Conservation (phyloP, 2,888 invertebrate species). For the Cenopis cana region DNA sequence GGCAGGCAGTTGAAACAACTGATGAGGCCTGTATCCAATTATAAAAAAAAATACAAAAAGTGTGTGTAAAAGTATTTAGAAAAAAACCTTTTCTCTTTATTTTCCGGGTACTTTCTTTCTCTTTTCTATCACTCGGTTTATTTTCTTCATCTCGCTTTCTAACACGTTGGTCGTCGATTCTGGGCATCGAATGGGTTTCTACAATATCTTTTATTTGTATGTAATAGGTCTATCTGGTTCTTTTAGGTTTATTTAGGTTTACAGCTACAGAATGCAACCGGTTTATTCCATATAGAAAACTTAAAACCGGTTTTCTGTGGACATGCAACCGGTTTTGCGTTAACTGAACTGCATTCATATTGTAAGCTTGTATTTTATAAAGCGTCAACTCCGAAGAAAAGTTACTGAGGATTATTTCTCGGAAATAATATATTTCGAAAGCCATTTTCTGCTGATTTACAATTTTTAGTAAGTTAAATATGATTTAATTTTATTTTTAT, state of each 20-base stretch:
- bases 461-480: neutral
- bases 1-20: too few species aligned
- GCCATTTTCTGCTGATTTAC: neutral
- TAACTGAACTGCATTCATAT: neutral
- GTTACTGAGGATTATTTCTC: neutral
- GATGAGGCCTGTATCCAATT: too few species aligned
- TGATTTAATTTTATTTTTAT: neutral
- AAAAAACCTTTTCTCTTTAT: slow-evolving; percentile 3
- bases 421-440: neutral
- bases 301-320: neutral
- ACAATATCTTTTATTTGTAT: slow-evolving; percentile 8
- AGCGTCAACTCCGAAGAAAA: too few species aligned
- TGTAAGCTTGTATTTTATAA: neutral
- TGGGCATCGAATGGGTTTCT: slow-evolving; percentile 14
- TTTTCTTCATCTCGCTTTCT: slow-evolving; percentile 38
- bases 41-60: too few species aligned
- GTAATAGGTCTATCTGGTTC: slow-evolving; percentile 34
- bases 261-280: neutral
- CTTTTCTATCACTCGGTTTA: slow-evolving; percentile 41
- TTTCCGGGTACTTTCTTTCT: slow-evolving; percentile 44
- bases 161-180: slow-evolving; percentile 39
- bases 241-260: slow-evolving; percentile 7
- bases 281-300: neutral
- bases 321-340: neutral
- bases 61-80: slow-evolving; percentile 31